phyloP scores from a whole-genome alignment of 53 echinoderm and acorn worm species.

The Stichopus horrens region DNA sequence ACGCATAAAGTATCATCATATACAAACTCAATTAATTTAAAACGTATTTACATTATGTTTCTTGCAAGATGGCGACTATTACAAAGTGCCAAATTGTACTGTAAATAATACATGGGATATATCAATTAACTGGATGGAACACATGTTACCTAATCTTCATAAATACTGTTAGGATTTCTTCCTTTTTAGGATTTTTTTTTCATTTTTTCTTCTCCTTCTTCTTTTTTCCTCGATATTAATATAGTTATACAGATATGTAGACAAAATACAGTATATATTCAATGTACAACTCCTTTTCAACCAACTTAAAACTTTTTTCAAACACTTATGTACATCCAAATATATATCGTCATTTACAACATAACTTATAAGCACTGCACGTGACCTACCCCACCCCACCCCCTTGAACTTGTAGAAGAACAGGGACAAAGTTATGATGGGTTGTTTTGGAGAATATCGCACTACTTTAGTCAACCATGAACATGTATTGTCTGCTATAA shows the following conservation, averaged over 20 bases:
- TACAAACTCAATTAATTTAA: conserved; percentile 22
- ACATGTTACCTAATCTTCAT: background rate
- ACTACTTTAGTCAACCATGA: too few relatives aligned
- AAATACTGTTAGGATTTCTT: conserved; percentile 34
- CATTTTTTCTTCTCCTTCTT: too few relatives aligned
- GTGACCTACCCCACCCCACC: background rate
- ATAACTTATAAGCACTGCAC: background rate
- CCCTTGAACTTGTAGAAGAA: too few relatives aligned
- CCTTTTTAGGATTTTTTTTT: too few relatives aligned
- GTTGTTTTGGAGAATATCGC: too few relatives aligned
- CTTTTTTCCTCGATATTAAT: background rate
- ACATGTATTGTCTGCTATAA: too few relatives aligned
- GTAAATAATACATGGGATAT: conserved; percentile 19
- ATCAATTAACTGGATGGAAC: conserved; percentile 27
- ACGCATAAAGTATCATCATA: conserved; percentile 10
- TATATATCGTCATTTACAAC: background rate
- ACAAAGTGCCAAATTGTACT: background rate
- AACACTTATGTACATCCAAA: background rate
- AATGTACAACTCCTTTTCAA: background rate
- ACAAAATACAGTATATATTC: background rate
- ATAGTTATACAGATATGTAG: background rate
- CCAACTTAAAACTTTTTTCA: background rate
- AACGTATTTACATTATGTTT: conserved; percentile 18
- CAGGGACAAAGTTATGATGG: too few relatives aligned
- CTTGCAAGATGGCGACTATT: background rate